Conservation (phyloP, 2,888 invertebrate species). For the Fragum whitleyi region DNA sequence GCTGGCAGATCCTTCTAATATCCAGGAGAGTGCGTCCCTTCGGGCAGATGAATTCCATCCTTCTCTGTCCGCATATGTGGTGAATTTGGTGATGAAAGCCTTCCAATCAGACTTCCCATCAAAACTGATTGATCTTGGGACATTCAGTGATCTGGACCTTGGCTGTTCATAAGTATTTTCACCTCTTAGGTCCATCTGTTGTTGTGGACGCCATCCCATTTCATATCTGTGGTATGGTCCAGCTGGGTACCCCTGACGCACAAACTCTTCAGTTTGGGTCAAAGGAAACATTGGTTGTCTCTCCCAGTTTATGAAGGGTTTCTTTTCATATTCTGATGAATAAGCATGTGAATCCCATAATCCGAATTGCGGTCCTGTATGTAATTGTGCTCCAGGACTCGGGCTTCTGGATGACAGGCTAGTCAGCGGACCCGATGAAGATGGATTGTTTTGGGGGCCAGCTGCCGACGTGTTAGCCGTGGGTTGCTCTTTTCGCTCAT, state of each 20-base stretch:
- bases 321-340: neutral
- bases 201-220: neutral
- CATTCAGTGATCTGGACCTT: neutral
- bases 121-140: slow-evolving; percentile 5
- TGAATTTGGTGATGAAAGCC: slow-evolving; percentile 1
- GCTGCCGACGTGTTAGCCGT: neutral
- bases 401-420: neutral
- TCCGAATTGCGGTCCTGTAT: neutral
- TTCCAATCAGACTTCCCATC: slow-evolving; percentile 14
- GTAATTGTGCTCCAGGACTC: neutral
- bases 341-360: neutral
- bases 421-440: neutral
- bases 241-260: neutral
- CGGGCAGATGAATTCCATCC: neutral
- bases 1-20: slow-evolving; percentile 14
- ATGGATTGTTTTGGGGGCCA: neutral
- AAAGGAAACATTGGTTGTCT: slow-evolving; percentile 1
- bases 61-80: neutral
- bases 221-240: slow-evolving; percentile 3
- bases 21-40: slow-evolving; percentile 4
- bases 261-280: slow-evolving; percentile 10
- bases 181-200: neutral
- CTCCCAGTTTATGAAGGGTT: neutral
- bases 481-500: neutral
- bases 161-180: neutral